A percentile compares a stretch with the other conserved stretches of the same genome.
phyloP scores from a whole-genome alignment of 2,888 invertebrate genomes.

The Chrysolina haemoptera region DNA sequence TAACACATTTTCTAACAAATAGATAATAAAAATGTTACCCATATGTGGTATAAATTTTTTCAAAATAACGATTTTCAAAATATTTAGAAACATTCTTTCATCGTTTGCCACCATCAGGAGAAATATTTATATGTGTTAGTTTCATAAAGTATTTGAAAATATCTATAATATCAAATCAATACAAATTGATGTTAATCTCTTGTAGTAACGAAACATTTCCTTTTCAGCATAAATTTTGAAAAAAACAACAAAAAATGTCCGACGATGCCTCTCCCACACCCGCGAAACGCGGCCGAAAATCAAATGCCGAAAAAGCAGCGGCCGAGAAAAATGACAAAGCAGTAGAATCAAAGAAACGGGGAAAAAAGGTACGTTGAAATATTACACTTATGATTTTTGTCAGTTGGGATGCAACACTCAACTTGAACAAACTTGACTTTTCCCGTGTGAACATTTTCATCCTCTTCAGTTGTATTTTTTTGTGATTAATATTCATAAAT shows the following conservation, averaged over 20 bases:
- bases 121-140: too few relatives aligned
- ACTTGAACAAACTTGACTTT: background rate
- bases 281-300: slow-evolving; percentile 70
- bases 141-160: too few relatives aligned
- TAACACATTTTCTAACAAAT: too few relatives aligned
- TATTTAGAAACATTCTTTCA: too few relatives aligned
- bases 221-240: slow-evolving; percentile 19
- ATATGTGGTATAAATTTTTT: too few relatives aligned
- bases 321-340: slow-evolving; percentile 56
- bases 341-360: slow-evolving; percentile 57
- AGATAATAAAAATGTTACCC: too few relatives aligned
- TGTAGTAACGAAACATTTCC: background rate
- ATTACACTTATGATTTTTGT: background rate
- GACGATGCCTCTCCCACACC: slow-evolving; percentile 65
- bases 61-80: too few relatives aligned
- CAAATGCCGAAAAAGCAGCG: slow-evolving; percentile 57
- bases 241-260: slow-evolving; percentile 61
- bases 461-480: background rate
- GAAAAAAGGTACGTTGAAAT: slow-evolving; percentile 55
- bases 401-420: background rate
- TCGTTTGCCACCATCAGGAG: too few relatives aligned
- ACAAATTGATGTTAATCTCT: too few relatives aligned
- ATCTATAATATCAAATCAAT: too few relatives aligned
- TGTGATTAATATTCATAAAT: background rate
- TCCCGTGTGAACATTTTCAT: background rate